Evolutionary conservation across 2,113 vertebrate genomes (phyloP), one percentile per base, ranked within the genome.

Genomic region (Zosterops japonicus): DNA sequence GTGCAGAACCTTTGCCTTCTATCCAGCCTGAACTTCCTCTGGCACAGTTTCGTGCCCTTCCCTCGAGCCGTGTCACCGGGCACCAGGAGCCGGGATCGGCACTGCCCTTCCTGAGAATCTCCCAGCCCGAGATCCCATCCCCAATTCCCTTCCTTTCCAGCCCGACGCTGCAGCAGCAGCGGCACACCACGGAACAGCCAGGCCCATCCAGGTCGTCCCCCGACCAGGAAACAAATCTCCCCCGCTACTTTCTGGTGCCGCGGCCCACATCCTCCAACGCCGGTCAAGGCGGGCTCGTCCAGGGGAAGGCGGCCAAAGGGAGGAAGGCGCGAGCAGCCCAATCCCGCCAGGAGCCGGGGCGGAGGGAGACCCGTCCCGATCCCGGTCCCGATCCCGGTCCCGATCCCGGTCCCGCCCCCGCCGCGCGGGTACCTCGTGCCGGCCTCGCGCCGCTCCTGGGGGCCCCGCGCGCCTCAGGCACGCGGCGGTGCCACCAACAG

Each of bases 261-360:
- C n/a, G 49, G 56, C 56, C 56, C 53, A 71, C 61, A 35, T 28
- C 39, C 39, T 19, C 25, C 41, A 42, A 6, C 9, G 12, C 24
- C 22, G 22, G 12, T 3, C 59, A 6, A 7, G 22, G 21, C 53
- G 27, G 17, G 14, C 11, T 3, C 5, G 35, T 5, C 4, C 1
- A 6, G 15, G 8, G 49, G 25, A 28, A 11, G 23, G 46, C 28
- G 6, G 42, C 11, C 18, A 49, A 47, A 23, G 4, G 24, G 11
- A 12, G 53, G 14, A 10, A 18, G 31, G 19, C 39, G 13, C 28
- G 19, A 20, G 11, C 2, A 82, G 21, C 53, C 36, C 63, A 1
- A 3, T 14, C 11, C 31, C 50, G 19, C 8, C 41, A 41, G 46
- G 28, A 6, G 36, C 12, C 63, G 63, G 46, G 22, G 14, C 53